Conservation (phyloP, 2,113 vertebrate species). For the Laticauda colubrina region DNA sequence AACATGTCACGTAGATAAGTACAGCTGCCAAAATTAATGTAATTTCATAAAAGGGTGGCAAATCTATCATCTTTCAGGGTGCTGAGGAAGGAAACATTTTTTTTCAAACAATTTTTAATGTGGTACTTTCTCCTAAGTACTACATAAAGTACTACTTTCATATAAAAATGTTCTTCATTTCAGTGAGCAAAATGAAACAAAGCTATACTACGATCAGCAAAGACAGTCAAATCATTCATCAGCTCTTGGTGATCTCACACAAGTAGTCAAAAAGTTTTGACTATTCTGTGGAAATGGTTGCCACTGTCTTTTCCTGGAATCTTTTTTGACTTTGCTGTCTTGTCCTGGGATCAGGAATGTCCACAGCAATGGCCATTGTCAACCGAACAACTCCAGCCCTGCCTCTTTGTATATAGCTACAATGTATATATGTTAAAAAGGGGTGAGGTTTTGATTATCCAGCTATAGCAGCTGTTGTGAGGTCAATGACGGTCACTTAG, state of each 20-base stretch:
- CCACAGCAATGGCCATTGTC: not conserved
- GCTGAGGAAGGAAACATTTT: slow-evolving; percentile 10
- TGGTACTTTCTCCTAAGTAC: not conserved
- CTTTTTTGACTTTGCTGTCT: not conserved
- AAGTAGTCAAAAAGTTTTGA: not conserved
- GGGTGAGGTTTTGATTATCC: not conserved
- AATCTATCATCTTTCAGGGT: slow-evolving; percentile 15
- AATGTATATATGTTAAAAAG: not conserved
- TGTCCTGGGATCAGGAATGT: not conserved
- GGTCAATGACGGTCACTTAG: not conserved
- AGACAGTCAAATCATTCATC: not conserved
- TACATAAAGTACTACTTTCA: not conserved
- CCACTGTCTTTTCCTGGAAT: not conserved
- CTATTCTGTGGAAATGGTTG: not conserved
- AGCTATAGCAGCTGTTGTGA: not conserved
- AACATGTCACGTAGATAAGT: not conserved
- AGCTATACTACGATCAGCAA: not conserved
- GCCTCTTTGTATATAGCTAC: not conserved
- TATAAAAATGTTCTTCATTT: not conserved
- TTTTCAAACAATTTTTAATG: not conserved
- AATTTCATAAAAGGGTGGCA: slow-evolving; percentile 19
- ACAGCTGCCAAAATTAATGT: not conserved
- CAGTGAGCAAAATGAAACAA: not conserved
- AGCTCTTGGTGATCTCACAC: not conserved
- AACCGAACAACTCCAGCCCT: not conserved